Conservation (phyloP, 2,113 vertebrate genomes). For the Eubucco bourcierii region DNA sequence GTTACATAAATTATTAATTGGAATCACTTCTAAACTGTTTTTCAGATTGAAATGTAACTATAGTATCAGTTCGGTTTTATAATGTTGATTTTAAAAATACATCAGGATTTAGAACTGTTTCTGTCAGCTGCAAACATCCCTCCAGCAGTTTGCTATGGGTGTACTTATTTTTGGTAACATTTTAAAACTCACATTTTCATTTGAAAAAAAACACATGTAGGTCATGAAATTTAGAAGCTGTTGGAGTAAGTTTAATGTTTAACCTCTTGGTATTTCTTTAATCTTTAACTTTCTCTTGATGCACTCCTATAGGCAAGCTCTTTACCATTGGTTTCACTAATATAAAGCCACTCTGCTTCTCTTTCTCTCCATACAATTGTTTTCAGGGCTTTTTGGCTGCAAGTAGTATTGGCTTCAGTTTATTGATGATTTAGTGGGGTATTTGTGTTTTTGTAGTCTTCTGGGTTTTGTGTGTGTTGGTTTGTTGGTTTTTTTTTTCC, state of each 20-base stretch:
- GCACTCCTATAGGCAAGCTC: not conserved
- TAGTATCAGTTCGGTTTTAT: not conserved
- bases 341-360: not conserved
- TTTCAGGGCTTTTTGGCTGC: not conserved
- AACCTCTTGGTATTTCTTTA: conserved; percentile 9
- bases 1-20: not conserved
- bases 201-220: not conserved
- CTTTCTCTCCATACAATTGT: no score
- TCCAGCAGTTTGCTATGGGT: not conserved
- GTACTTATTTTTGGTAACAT: not conserved
- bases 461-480: no score
- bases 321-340: not conserved
- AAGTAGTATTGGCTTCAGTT: not conserved
- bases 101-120: not conserved
- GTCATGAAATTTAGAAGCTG: not conserved
- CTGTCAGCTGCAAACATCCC: not conserved
- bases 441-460: no score
- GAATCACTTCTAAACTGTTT: not conserved
- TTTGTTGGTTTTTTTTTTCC: no score
- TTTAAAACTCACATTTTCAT: not conserved
- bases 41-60: not conserved
- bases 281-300: not conserved
- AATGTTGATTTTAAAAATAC: not conserved
- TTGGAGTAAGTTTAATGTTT: conserved; percentile 42
- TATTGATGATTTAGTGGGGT: rapidly evolving